Evolutionary conservation across 2,797 vertebrate genomes (phyloP).

Genomic region (Knipowitschia caucasica): DNA sequence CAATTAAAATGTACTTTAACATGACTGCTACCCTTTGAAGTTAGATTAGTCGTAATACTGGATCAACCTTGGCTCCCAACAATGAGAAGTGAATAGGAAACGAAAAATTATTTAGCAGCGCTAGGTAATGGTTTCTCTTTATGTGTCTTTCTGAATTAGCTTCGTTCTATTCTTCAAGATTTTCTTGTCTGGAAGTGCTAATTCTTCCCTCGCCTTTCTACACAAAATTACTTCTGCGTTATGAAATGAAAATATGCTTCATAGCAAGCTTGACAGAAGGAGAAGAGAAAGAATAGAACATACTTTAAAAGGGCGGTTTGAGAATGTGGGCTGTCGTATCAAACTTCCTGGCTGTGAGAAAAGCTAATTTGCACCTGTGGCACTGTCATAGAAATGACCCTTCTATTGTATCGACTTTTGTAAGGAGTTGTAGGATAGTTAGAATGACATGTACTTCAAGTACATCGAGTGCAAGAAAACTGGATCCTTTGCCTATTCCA

Average conservation of each 20-base stretch:
- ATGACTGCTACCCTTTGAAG: slow-evolving; percentile 70
- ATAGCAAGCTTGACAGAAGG: slow-evolving; percentile 46
- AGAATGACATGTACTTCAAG: too few species aligned
- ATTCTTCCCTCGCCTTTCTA: slow-evolving; percentile 49
- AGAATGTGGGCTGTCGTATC: slow-evolving; percentile 23
- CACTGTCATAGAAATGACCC: slow-evolving; percentile 16
- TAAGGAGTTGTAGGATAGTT: not conserved
- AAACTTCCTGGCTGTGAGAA: not conserved
- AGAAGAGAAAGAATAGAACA: slow-evolving; percentile 24
- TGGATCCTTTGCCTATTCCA: too few species aligned
- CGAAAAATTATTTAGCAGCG: slow-evolving; percentile 58
- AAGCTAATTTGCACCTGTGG: slow-evolving; percentile 4
- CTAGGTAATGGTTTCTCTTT: slow-evolving; percentile 55
- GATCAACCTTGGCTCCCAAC: slow-evolving; percentile 58
- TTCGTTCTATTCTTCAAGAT: slow-evolving; percentile 43
- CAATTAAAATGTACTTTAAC: slow-evolving; percentile 67
- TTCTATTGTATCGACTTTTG: not conserved
- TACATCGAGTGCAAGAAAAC: too few species aligned
- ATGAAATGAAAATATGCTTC: slow-evolving; percentile 36
- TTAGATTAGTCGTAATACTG: slow-evolving; percentile 69
- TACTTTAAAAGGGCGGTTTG: slow-evolving; percentile 39
- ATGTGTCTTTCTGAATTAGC: slow-evolving; percentile 46
- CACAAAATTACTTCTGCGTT: slow-evolving; percentile 45
- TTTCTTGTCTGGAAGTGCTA: slow-evolving; percentile 29
- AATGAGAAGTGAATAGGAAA: slow-evolving; percentile 52